Evolutionary conservation across 1,140 invertebrate species (phyloP).

Genomic region (Drosophila lini): DNA sequence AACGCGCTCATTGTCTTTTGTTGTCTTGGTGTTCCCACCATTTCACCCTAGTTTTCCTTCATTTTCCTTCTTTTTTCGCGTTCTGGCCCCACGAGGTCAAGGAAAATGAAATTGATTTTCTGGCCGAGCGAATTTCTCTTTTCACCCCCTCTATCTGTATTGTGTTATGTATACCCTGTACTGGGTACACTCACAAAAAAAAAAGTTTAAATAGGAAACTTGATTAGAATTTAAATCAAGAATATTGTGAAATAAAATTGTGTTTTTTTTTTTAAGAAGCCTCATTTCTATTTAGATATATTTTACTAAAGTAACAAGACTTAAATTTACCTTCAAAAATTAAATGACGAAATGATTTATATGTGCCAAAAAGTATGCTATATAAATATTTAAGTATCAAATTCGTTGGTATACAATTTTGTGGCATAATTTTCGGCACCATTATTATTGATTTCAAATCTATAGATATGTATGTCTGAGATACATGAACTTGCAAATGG

Average conservation of each 20-base stretch:
- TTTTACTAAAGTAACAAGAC: too few relatives aligned
- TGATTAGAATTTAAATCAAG: background rate
- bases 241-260: background rate
- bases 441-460: background rate
- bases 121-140: conserved; percentile 15
- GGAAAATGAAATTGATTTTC: conserved; percentile 78
- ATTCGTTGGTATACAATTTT: background rate
- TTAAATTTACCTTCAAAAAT: background rate
- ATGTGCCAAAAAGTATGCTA: background rate
- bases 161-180: conserved; percentile 1
- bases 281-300: background rate
- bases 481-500: background rate
- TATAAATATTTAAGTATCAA: background rate
- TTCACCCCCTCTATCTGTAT: conserved; percentile 16
- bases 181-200: background rate
- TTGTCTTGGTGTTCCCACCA: conserved; percentile 6
- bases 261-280: background rate
- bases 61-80: background rate
- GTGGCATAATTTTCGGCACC: background rate
- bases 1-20: conserved; percentile 16
- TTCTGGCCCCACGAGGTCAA: conserved; percentile 61
- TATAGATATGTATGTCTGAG: background rate
- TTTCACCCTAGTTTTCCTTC: conserved; percentile 2
- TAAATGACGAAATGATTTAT: background rate
- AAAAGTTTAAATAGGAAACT: background rate